phyloP scores from a whole-genome alignment of 2,113 vertebrate species.

The Grantiella picta region DNA sequence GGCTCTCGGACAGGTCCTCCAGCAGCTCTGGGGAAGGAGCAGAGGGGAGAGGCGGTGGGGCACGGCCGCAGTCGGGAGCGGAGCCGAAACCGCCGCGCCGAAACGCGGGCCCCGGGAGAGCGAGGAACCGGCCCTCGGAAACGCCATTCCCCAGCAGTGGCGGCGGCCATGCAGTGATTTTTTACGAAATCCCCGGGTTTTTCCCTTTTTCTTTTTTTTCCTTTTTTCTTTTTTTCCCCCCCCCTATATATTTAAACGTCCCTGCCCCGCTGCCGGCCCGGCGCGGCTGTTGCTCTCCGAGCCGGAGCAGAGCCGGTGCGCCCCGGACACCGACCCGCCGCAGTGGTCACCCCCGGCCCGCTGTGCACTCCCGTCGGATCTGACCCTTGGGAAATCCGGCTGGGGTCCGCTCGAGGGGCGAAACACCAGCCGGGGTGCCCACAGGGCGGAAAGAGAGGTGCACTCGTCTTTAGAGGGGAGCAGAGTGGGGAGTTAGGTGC shows the following conservation, averaged over 20 bases:
- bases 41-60: neutral
- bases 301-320: neutral
- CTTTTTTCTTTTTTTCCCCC: no score
- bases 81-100: neutral
- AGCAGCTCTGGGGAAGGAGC: slow-evolving; percentile 79
- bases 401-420: neutral
- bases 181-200: rapidly evolving
- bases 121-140: neutral
- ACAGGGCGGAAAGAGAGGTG: rapidly evolving
- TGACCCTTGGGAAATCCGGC: neutral
- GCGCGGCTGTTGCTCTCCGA: neutral
- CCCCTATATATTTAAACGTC: neutral
- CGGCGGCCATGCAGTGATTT: rapidly evolving
- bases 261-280: neutral
- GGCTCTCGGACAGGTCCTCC: slow-evolving; percentile 91
- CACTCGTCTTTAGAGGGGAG: neutral
- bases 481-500: neutral
- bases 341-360: no score
- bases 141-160: neutral
- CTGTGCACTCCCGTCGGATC: neutral
- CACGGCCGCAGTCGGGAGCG: rapidly evolving
- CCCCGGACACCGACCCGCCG: no score
- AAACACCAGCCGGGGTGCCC: neutral
- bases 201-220: rapidly evolving
- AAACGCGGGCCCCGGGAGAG: neutral